Evolutionary conservation across 1,140 invertebrate genomes (phyloP).

Genomic region (Polypedilum pembai): DNA sequence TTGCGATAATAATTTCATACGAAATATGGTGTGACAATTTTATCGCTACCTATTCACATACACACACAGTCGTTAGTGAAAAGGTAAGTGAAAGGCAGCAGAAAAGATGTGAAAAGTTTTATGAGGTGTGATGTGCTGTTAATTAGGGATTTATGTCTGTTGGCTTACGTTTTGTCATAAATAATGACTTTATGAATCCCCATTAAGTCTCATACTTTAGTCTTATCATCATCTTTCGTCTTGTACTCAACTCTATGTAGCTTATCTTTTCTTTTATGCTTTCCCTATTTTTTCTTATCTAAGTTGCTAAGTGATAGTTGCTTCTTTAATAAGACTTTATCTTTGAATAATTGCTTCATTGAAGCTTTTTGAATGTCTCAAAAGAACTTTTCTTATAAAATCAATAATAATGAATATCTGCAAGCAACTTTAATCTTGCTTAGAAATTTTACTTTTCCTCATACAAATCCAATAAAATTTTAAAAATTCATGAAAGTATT

Average conservation of each 20-base stretch:
- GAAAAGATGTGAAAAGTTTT: slow-evolving; percentile 25
- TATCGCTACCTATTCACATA: not conserved
- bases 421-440: too few relatives aligned
- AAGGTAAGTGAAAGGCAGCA: not conserved
- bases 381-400: too few relatives aligned
- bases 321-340: too few relatives aligned
- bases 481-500: too few relatives aligned
- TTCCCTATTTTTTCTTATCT: too few relatives aligned
- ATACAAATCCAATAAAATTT: too few relatives aligned
- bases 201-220: not conserved
- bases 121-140: slow-evolving; percentile 12
- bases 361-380: too few relatives aligned
- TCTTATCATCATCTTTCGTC: not conserved
- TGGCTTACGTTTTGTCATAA: slow-evolving; percentile 20
- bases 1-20: slow-evolving; percentile 6
- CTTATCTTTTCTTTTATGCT: too few relatives aligned
- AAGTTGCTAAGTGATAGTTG: too few relatives aligned
- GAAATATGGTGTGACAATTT: slow-evolving; percentile 18
- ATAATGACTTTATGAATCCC: slow-evolving; percentile 12
- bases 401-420: too few relatives aligned
- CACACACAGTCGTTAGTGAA: not conserved
- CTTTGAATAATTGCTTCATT: too few relatives aligned
- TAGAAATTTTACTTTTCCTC: too few relatives aligned
- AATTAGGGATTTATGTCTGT: slow-evolving; percentile 24
- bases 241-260: not conserved